Percentiles rank a stretch among this genome's conserved stretches.
Evolutionary conservation across 2,797 vertebrate genomes (phyloP).

Genomic region (Molossus molossus): DNA sequence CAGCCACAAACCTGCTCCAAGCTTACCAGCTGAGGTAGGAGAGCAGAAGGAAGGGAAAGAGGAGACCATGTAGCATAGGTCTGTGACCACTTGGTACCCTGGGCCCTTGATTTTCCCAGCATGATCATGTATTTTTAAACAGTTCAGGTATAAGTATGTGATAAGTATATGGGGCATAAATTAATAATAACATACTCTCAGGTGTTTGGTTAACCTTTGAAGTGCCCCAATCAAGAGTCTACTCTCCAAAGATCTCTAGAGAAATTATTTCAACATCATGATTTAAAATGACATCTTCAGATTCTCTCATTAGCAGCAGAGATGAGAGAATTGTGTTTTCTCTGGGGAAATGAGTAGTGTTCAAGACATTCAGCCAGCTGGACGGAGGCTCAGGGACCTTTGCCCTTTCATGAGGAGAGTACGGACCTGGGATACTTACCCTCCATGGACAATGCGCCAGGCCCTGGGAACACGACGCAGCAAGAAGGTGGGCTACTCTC

Average conservation of each 20-base stretch:
- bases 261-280: background rate
- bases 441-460: background rate
- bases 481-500: background rate
- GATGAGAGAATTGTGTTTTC: background rate
- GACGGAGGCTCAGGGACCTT: background rate
- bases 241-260: background rate
- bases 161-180: background rate
- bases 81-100: background rate
- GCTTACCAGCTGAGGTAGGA: background rate
- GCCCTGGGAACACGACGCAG: fast-evolving
- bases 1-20: conserved; percentile 19
- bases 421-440: background rate
- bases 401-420: background rate
- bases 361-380: background rate
- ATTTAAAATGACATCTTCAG: background rate
- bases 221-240: background rate
- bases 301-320: background rate
- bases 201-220: conserved; percentile 15
- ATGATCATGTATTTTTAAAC: conserved; percentile 49
- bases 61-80: background rate
- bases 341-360: background rate
- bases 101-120: background rate
- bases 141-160: background rate
- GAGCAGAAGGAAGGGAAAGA: background rate
- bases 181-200: background rate